Percentiles rank a stretch among this genome's conserved stretches.
These are phyloP conservation scores for Cylloceria caligata DNA, from an alignment of 2,888 invertebrate genomes.

Conservation along the genomic window DNA sequence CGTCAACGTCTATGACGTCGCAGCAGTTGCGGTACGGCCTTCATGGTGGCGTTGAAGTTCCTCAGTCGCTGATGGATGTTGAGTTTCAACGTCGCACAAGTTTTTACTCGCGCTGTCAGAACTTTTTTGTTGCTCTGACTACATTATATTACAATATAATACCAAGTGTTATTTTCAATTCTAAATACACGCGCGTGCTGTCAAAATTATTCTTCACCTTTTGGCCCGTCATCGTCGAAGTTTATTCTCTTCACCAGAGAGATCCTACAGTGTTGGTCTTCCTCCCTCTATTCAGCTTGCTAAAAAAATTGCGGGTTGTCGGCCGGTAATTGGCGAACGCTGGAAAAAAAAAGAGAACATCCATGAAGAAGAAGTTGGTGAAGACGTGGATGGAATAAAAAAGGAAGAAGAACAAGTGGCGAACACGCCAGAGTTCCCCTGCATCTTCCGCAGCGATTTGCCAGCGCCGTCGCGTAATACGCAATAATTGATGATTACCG, in stretches of 20 bases:
- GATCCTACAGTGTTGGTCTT: constrained; percentile 1
- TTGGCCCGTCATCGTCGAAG: constrained; percentile 43
- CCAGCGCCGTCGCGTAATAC: constrained; percentile 67
- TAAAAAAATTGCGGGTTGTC: constrained; percentile 73
- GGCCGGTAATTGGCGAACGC: constrained; percentile 72
- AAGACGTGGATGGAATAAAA: constrained; percentile 28
- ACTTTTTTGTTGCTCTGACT: constrained; percentile 9
- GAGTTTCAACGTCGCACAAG: constrained; percentile 29
- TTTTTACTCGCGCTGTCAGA: neutral
- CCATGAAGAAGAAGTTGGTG: constrained; percentile 15
- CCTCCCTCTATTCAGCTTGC: constrained; percentile 46
- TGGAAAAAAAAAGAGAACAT: constrained; percentile 39
- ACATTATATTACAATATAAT: constrained; percentile 2
- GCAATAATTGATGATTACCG: constrained; percentile 80
- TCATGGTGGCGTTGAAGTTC: constrained; percentile 21
- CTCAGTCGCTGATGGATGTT: constrained; percentile 32
- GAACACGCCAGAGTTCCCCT: constrained; percentile 17
- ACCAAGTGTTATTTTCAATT: constrained; percentile 3
- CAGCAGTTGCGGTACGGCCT: neutral
- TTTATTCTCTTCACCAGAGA: constrained; percentile 5
- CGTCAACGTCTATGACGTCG: constrained; percentile 9
- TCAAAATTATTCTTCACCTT: constrained; percentile 34
- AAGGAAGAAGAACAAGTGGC: constrained; percentile 53
- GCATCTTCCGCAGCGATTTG: constrained; percentile 45
- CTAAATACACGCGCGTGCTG: constrained; percentile 17